Evolutionary conservation across 2,113 vertebrate species (phyloP).

Genomic region (Promerops cafer): DNA sequence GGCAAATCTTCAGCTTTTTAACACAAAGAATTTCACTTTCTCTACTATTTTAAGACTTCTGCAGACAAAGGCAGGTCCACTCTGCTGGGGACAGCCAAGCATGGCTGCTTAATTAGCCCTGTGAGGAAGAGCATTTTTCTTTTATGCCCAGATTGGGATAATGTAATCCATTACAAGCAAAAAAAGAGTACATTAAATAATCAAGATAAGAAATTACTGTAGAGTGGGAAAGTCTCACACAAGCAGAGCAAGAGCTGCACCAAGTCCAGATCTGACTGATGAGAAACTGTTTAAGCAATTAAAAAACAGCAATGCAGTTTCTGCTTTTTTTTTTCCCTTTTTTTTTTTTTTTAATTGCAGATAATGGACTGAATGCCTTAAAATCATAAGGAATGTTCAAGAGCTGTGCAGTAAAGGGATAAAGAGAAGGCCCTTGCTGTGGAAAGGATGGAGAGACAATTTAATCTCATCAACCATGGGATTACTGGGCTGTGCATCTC

Average conservation of each 20-base stretch:
- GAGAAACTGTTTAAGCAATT: background rate
- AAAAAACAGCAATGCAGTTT: background rate
- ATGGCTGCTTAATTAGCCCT: background rate
- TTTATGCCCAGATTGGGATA: background rate
- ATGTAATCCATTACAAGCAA: background rate
- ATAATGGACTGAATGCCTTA: background rate
- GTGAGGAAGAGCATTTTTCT: background rate
- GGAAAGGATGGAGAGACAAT: background rate
- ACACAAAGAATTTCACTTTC: background rate
- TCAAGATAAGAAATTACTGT: background rate
- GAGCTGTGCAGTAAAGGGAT: background rate
- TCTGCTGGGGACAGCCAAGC: background rate
- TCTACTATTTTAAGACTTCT: background rate
- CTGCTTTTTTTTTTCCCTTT: accelerated
- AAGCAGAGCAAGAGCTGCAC: background rate
- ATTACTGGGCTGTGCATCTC: background rate
- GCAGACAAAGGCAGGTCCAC: background rate
- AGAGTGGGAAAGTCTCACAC: background rate
- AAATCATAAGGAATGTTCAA: background rate
- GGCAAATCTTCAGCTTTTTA: background rate
- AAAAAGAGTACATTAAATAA: background rate
- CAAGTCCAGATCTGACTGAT: background rate
- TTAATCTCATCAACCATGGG: background rate
- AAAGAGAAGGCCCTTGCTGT: background rate
- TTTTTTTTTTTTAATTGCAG: background rate